Evolutionary conservation across 2,888 invertebrate genomes (phyloP).

Genomic region (Volucella bombylans): DNA sequence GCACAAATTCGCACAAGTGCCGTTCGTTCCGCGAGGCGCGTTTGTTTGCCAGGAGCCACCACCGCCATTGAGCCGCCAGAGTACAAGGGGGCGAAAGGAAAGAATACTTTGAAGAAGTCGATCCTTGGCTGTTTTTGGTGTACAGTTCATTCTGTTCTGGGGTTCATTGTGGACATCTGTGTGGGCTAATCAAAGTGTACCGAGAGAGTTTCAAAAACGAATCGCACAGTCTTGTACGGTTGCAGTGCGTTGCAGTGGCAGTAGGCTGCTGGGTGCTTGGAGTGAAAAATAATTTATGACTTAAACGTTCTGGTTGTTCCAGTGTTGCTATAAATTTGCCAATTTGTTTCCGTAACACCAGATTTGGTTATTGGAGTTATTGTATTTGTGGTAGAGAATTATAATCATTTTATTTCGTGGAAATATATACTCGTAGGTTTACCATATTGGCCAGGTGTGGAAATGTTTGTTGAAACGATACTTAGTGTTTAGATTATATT

Average conservation of each 20-base stretch:
- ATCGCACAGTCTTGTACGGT: neutral
- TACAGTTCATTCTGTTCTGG: constrained; percentile 11
- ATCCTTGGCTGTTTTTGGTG: constrained; percentile 51
- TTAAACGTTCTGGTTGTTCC: constrained; percentile 59
- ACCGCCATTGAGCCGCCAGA: neutral
- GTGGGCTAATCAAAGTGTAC: constrained; percentile 70
- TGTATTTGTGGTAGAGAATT: constrained; percentile 42
- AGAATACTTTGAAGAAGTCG: constrained; percentile 27
- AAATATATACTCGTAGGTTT: constrained; percentile 36
- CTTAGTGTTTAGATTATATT: neutral
- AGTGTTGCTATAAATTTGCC: constrained; percentile 71
- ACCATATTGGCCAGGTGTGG: neutral
- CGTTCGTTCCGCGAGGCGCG: constrained; percentile 58
- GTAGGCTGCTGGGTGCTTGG: constrained; percentile 37
- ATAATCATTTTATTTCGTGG: constrained; percentile 37
- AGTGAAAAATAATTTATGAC: constrained; percentile 71
- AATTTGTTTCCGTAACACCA: constrained; percentile 73
- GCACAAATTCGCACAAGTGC: constrained; percentile 69
- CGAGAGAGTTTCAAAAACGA: too few species aligned
- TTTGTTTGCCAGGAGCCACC: constrained; percentile 46
- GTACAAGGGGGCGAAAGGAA: constrained; percentile 1
- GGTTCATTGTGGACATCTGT: constrained; percentile 61
- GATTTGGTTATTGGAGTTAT: constrained; percentile 64
- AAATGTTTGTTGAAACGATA: constrained; percentile 39
- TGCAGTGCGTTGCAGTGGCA: constrained; percentile 47